These are phyloP conservation scores for Mastigias papua DNA, from an alignment of 30 jellyfish, hydroid and myxozoan species.

Conservation along the genomic window DNA sequence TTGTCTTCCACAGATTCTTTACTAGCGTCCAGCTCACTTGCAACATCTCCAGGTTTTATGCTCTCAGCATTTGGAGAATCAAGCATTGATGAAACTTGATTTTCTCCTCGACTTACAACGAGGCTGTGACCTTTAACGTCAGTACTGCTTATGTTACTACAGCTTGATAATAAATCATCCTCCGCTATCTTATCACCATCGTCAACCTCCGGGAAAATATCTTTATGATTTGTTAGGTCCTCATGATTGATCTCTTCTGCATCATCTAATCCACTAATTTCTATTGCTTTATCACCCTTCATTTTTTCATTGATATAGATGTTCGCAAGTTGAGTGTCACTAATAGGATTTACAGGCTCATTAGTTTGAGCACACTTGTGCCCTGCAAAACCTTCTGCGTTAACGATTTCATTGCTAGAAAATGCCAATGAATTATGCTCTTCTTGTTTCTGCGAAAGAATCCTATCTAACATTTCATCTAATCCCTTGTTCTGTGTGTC, in stretches of 20 bases:
- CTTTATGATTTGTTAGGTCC: too few relatives aligned
- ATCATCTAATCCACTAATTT: too few relatives aligned
- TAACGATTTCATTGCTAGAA: neutral
- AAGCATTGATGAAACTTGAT: neutral
- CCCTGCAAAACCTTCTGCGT: neutral
- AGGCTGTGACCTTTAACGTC: neutral
- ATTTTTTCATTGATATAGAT: too few relatives aligned
- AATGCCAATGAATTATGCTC: neutral
- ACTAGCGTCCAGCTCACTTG: neutral
- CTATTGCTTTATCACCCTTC: too few relatives aligned
- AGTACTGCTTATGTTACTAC: too few relatives aligned
- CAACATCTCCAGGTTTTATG: neutral
- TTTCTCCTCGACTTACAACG: neutral
- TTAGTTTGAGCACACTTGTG: neutral
- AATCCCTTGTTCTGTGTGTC: neutral
- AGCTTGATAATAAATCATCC: too few relatives aligned
- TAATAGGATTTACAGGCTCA: too few relatives aligned
- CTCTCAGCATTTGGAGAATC: neutral
- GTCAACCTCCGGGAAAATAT: too few relatives aligned
- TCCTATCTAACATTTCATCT: neutral
- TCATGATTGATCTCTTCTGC: too few relatives aligned
- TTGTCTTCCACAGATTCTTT: too few relatives aligned
- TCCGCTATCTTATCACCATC: too few relatives aligned
- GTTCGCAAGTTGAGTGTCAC: too few relatives aligned
- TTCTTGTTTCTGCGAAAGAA: neutral